A percentile compares a stretch with the other conserved stretches of the same genome.
Evolutionary conservation across 2,113 vertebrate genomes (phyloP).

Genomic region (Laticauda laticaudata): DNA sequence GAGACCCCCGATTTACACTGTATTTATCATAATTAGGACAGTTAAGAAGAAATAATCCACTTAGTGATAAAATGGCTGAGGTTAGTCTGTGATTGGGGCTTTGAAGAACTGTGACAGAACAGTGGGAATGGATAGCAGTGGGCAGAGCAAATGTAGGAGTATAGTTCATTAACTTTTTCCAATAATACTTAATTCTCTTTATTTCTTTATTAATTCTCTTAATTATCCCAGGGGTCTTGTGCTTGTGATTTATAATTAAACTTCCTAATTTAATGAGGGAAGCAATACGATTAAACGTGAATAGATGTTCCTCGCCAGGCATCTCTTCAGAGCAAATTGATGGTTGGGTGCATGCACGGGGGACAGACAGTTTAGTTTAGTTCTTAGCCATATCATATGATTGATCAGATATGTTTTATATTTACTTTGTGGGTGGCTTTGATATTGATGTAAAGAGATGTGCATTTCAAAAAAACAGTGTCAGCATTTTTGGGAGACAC

Average conservation of each 20-base stretch:
- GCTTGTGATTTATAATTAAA: background rate
- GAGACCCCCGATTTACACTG: too few species aligned
- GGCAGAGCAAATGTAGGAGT: background rate
- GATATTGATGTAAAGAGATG: background rate
- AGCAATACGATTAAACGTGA: background rate
- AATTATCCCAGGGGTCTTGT: background rate
- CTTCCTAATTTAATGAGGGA: background rate
- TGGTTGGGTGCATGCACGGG: background rate
- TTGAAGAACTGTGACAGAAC: background rate
- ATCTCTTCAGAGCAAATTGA: background rate
- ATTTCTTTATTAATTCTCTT: too few species aligned
- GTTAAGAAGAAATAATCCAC: background rate
- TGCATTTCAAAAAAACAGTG: background rate
- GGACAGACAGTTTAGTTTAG: background rate
- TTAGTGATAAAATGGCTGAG: background rate
- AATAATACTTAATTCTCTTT: background rate
- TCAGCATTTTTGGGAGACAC: background rate
- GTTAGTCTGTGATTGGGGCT: background rate
- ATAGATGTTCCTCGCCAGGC: background rate
- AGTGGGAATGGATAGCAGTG: background rate
- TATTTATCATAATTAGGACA: background rate
- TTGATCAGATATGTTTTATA: background rate
- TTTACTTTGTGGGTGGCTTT: conserved; percentile 7
- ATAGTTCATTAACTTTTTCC: background rate
- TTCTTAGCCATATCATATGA: background rate